These are phyloP conservation scores for Mesocricetus auratus DNA, from an alignment of 2,113 vertebrate species.

Conservation along the genomic window DNA sequence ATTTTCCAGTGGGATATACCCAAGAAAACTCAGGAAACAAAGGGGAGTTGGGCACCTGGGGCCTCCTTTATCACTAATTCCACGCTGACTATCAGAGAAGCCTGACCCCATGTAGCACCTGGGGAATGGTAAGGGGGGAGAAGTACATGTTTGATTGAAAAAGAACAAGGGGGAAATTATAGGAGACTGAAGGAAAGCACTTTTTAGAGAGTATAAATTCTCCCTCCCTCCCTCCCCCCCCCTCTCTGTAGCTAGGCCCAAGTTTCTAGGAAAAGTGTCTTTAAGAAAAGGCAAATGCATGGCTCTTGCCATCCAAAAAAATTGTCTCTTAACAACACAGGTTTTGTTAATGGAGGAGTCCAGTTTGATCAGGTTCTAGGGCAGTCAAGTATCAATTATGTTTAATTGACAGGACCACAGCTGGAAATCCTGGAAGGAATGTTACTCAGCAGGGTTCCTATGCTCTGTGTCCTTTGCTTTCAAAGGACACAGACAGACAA, in stretches of 20 bases:
- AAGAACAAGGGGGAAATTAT: constrained; percentile 5
- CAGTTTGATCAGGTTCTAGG: constrained; percentile 21
- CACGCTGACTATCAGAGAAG: background rate
- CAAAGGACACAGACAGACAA: constrained; percentile 28
- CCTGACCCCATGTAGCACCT: background rate
- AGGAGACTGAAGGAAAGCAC: constrained; percentile 46
- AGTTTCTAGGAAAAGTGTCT: constrained; percentile 64
- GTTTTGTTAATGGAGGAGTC: constrained; percentile 26
- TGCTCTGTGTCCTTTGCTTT: background rate
- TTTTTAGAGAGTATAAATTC: constrained; percentile 23
- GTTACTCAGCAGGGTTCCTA: background rate
- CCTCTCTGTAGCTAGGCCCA: background rate
- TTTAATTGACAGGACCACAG: constrained; percentile 6
- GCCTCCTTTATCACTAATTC: background rate
- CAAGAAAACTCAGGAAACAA: background rate
- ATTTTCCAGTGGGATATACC: background rate
- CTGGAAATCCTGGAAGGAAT: background rate
- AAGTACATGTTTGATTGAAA: constrained; percentile 60
- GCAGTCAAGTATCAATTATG: constrained; percentile 49
- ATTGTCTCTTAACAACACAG: background rate
- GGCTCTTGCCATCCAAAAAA: constrained; percentile 55
- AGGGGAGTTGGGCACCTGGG: too few species aligned
- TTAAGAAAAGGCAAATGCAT: constrained; percentile 43
- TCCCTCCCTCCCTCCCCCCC: background rate
- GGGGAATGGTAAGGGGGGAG: background rate